phyloP scores from a whole-genome alignment of 2,113 vertebrate genomes.

The Nymphicus hollandicus region DNA sequence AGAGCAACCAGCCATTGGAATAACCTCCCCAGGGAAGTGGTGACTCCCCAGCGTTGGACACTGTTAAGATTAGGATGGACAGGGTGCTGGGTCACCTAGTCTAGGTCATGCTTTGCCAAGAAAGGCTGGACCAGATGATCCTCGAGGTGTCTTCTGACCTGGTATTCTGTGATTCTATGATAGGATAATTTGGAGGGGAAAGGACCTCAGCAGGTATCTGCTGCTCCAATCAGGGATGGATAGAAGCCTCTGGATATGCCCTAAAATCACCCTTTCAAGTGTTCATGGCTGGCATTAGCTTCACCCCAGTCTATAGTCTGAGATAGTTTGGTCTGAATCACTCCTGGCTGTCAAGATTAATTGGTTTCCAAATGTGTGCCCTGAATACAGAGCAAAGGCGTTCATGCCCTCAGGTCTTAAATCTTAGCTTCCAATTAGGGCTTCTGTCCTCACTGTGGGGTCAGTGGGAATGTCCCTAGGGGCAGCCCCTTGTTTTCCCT shows the following conservation, averaged over 20 bases:
- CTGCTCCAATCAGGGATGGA: neutral
- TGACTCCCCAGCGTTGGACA: neutral
- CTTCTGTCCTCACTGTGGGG: neutral
- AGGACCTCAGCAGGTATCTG: neutral
- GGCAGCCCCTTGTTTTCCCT: neutral
- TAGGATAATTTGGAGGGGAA: neutral
- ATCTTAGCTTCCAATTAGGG: neutral
- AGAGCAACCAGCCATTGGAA: neutral
- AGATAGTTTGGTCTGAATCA: neutral
- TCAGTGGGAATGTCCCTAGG: neutral
- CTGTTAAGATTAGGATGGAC: neutral
- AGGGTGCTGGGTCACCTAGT: neutral
- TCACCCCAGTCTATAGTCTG: neutral
- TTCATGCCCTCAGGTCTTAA: neutral
- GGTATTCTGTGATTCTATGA: neutral
- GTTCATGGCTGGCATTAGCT: neutral
- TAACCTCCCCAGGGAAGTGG: neutral
- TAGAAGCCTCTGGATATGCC: neutral
- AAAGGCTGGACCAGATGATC: neutral
- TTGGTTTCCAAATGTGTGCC: rapidly evolving
- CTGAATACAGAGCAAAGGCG: neutral
- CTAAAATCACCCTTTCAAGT: neutral
- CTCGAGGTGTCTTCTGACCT: neutral
- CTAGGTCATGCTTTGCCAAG: neutral
- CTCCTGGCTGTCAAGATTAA: neutral